Conservation (phyloP, 37 sponge, comb jelly and placozoan species). For the Tethya wilhelma region DNA sequence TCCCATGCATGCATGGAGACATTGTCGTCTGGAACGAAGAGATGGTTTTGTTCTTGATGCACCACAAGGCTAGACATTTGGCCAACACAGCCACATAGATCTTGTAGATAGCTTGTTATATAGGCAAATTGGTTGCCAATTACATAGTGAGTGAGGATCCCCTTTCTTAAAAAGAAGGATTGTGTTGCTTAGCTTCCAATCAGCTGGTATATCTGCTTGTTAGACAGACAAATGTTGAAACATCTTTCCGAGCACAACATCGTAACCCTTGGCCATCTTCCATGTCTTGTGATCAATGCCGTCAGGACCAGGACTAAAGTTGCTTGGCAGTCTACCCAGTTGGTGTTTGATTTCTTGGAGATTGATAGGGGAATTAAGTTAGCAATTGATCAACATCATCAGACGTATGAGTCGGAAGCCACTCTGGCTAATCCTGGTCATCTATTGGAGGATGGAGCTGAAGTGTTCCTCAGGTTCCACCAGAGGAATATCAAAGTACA, state of each 20-base stretch:
- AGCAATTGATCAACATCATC: background rate
- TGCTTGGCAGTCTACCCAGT: conserved; percentile 2
- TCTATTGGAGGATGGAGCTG: background rate
- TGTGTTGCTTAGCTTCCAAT: conserved; percentile 44
- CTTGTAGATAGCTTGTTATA: conserved; percentile 52
- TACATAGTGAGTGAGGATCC: background rate
- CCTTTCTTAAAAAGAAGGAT: conserved; percentile 40
- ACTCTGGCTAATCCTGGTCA: background rate
- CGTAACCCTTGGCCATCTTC: background rate
- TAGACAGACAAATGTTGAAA: conserved; percentile 15
- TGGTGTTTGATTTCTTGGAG: conserved; percentile 8
- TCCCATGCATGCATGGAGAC: conserved; percentile 17
- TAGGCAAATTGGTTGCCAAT: conserved; percentile 52
- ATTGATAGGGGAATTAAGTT: background rate
- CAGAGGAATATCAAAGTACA: background rate
- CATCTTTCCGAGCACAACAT: conserved; percentile 3
- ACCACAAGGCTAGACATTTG: conserved; percentile 34
- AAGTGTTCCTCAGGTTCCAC: background rate
- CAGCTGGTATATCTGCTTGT: conserved; percentile 19
- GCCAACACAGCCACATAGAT: conserved; percentile 36
- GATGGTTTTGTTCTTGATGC: conserved; percentile 6
- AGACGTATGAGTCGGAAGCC: background rate
- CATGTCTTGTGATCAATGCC: conserved; percentile 1
- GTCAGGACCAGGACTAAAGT: conserved; percentile 46
- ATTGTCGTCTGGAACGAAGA: conserved; percentile 1